Evolutionary conservation across 2,113 vertebrate genomes (phyloP), one percentile per base, ranked within the genome.

Genomic region (Pardalotus punctatus): DNA sequence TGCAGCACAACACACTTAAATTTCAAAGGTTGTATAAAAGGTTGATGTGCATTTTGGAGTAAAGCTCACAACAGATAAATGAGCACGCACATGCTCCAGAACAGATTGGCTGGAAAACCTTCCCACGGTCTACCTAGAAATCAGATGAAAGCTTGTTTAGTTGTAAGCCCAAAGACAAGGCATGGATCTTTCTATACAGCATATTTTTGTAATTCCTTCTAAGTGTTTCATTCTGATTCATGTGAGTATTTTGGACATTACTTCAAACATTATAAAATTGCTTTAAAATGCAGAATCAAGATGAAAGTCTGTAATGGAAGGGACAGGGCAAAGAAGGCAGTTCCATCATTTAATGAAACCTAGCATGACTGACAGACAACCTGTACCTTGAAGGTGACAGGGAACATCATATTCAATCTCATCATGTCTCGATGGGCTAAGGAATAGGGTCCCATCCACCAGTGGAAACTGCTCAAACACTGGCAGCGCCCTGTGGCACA

Each of bases 321-420:
- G 50, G 18, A 77, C 69, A 71, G 40, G 78, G 77, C 25, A 95
- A 47, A 73, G 62, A 70, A 83, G 50, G 81, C 67, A 90, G 42
- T 35, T 94, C 86, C 65, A 48, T 57, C 48, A 61, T 72, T 94
- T 83, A 96, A 94, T 91, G 64, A 90, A 94, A 92, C 82, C 85
- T 91, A 95, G 96, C 86, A 96, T 74, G 95, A 97, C 88, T 38
- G 81, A 97, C 86, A 96, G 97, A 95, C 96, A 96, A 97, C 98
- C 97, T 98, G 93, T 98, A 99, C 99, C 99, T 99, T 99, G 99
- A 97, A 99, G 98, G 97, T 99, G 99, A 98, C 99, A 99, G 91
- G 99, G 99, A 80, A 99, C 99, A 82, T 99, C 99, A 40, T 99
- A 99, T 90, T 99, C 99, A 42, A 99, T 99, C 98, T 99, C 99